These are phyloP conservation scores for Bovichtus variegatus DNA, from an alignment of 2,797 vertebrate genomes.

Conservation along the genomic window DNA sequence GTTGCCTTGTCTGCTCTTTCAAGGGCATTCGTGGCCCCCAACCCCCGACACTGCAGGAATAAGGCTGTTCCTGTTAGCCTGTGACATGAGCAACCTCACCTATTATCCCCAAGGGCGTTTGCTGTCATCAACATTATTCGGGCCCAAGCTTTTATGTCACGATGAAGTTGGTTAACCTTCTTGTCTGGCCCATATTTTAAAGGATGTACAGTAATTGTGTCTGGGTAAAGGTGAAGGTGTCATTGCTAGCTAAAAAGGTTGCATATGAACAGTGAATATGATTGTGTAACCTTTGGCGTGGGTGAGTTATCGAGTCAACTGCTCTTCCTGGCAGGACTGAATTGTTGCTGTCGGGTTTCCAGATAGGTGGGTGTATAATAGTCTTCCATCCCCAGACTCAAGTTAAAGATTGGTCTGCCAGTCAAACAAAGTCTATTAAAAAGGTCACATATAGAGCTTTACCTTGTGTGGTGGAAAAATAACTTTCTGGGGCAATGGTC, in stretches of 20 bases:
- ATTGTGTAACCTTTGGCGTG: slow-evolving; percentile 68
- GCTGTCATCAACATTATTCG: slow-evolving; percentile 43
- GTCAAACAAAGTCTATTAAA: slow-evolving; percentile 45
- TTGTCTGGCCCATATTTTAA: slow-evolving; percentile 48
- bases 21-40: slow-evolving; percentile 50
- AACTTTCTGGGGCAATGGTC: neutral
- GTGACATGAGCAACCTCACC: slow-evolving; percentile 62
- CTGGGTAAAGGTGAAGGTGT: slow-evolving; percentile 63
- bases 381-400: slow-evolving; percentile 16
- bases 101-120: slow-evolving; percentile 68
- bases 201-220: slow-evolving; percentile 55
- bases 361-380: slow-evolving; percentile 21
- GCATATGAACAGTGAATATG: slow-evolving; percentile 53
- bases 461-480: neutral
- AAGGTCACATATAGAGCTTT: slow-evolving; percentile 9
- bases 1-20: slow-evolving; percentile 46
- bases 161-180: slow-evolving; percentile 58
- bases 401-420: slow-evolving; percentile 54
- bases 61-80: slow-evolving; percentile 47
- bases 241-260: slow-evolving; percentile 63
- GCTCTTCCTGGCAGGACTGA: slow-evolving; percentile 40
- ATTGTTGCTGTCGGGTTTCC: slow-evolving; percentile 50
- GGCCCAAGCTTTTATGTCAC: slow-evolving; percentile 54
- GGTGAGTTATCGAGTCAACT: slow-evolving; percentile 65
- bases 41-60: slow-evolving; percentile 43